phyloP scores from a whole-genome alignment of 2,797 vertebrate genomes.

The Carapus acus region DNA sequence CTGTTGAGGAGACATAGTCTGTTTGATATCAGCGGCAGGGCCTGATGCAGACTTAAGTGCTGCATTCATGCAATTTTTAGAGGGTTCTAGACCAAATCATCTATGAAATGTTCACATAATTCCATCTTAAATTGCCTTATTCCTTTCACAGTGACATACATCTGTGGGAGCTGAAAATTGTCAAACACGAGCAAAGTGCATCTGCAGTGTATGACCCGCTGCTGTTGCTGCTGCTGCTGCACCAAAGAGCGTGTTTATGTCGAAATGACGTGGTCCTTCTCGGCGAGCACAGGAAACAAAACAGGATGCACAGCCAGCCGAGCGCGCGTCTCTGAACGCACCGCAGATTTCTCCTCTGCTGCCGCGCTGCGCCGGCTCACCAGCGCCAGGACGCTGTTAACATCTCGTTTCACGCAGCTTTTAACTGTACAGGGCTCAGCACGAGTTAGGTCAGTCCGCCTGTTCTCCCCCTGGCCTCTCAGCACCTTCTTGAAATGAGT shows the following conservation, averaged over 20 bases:
- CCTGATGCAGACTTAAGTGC: no score
- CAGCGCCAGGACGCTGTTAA: constrained; percentile 2
- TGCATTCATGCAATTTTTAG: no score
- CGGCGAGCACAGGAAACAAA: constrained; percentile 68
- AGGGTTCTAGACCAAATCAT: no score
- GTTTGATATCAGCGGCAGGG: no score
- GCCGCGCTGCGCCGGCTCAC: no score
- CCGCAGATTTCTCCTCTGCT: constrained; percentile 25
- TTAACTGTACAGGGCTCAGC: neutral
- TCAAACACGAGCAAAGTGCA: neutral
- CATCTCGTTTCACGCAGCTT: neutral
- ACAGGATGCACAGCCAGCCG: constrained; percentile 69
- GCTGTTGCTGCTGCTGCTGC: no score
- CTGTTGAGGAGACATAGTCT: no score
- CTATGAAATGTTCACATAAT: no score
- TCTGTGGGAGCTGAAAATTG: constrained; percentile 17
- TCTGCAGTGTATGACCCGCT: constrained; percentile 32
- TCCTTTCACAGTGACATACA: neutral
- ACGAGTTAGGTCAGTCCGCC: constrained; percentile 7
- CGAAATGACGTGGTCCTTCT: constrained; percentile 61
- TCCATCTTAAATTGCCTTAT: neutral
- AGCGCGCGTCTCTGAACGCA: constrained; percentile 46
- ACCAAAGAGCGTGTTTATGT: constrained; percentile 37
- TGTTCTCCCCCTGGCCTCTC: constrained; percentile 8
- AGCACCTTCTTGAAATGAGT: constrained; percentile 30